These are phyloP conservation scores for fruit fly (Drosophila melanogaster) DNA, from an alignment of 1,140 invertebrate species.

Conservation along the genomic window Release_6_plus_ISO1_MT NT_033777.3:29042501-29043000, in stretches of 20 bases:
- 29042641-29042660: conserved; percentile 25
- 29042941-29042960: conserved; percentile 45
- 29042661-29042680: conserved; percentile 44
- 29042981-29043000: conserved; percentile 57
- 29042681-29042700: conserved; percentile 45
- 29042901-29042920: conserved; percentile 43
- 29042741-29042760: conserved; percentile 21
- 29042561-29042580: conserved; percentile 26
- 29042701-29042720: conserved; percentile 23
- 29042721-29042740: background rate
- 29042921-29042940: conserved; percentile 38
- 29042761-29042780: conserved; percentile 69
- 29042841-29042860: conserved; percentile 99
- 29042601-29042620: conserved; percentile 14
- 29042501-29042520: conserved; percentile 24
- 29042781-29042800: conserved; percentile 84
- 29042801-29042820: conserved; percentile 88
- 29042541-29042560: conserved; percentile 29
- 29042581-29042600: conserved; percentile 36
- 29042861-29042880: conserved; percentile 85
- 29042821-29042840: conserved; percentile 98
- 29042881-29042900: conserved; percentile 57
- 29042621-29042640: conserved; percentile 20
- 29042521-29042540: conserved; percentile 22
- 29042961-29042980: conserved; percentile 80